phyloP scores from a whole-genome alignment of 2,888 invertebrate species.

The Callinectes sapidus region DNA sequence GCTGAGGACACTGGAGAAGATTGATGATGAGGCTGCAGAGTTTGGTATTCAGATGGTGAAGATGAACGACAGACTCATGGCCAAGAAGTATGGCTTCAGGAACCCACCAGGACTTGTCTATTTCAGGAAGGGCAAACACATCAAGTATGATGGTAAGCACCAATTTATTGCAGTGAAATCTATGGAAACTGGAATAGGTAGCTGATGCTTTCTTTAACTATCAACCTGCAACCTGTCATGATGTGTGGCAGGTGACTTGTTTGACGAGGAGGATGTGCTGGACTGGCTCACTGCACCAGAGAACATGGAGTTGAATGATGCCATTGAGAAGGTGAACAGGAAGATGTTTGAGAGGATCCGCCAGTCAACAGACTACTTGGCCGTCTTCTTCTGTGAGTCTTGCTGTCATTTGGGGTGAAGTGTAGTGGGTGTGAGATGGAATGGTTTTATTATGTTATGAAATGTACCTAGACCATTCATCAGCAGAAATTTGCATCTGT shows the following conservation, averaged over 20 bases:
- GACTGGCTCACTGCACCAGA: conserved; percentile 95
- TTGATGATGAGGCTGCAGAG: conserved; percentile 93
- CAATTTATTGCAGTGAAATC: background rate
- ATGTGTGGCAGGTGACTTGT: conserved; percentile 83
- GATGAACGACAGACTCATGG: conserved; percentile 91
- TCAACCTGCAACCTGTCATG: background rate
- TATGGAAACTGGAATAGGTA: background rate
- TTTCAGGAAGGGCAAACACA: conserved; percentile 91
- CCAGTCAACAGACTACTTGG: conserved; percentile 91
- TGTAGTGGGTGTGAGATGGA: background rate
- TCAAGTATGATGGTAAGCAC: conserved; percentile 86
- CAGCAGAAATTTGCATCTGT: background rate
- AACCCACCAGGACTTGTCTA: conserved; percentile 93
- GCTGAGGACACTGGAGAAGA: conserved; percentile 86
- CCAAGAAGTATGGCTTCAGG: conserved; percentile 92
- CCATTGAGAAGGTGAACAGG: conserved; percentile 90
- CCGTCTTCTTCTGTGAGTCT: conserved; percentile 93
- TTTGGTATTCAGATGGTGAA: conserved; percentile 94
- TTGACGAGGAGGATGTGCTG: conserved; percentile 90
- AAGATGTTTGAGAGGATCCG: conserved; percentile 96
- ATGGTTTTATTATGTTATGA: background rate
- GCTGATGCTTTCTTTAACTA: background rate
- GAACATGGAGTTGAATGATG: conserved; percentile 93
- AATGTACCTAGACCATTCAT: background rate
- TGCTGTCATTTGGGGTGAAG: background rate